Conservation (phyloP, 2,113 vertebrate species). For the Centropus unirufus region DNA sequence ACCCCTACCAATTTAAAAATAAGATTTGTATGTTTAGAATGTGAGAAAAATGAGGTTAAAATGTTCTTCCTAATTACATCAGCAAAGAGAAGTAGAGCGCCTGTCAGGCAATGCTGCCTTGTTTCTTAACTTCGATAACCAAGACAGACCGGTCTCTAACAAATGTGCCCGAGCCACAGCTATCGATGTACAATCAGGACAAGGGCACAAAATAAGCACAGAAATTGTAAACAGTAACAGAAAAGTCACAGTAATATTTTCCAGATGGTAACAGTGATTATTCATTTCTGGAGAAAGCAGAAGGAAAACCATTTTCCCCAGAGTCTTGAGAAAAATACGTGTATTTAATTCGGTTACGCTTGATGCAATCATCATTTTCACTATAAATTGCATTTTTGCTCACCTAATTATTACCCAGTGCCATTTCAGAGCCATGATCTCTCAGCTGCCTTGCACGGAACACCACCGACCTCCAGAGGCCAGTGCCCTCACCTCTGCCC, state of each 20-base stretch:
- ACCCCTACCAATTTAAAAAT: neutral
- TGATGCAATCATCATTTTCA: neutral
- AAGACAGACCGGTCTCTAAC: neutral
- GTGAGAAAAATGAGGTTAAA: neutral
- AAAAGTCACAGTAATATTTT: conserved; percentile 31
- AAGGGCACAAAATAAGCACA: neutral
- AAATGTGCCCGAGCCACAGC: neutral
- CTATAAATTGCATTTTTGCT: neutral
- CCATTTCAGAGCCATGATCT: fast-evolving
- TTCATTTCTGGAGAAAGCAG: conserved; percentile 15
- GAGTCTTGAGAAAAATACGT: neutral
- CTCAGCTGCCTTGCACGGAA: neutral
- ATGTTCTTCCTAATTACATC: neutral
- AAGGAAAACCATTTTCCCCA: conserved; percentile 5
- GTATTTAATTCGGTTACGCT: neutral
- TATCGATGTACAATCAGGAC: neutral
- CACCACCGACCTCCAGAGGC: conserved; percentile 11
- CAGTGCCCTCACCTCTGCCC: neutral
- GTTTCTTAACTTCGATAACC: neutral
- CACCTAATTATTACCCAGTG: neutral
- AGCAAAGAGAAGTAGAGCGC: neutral
- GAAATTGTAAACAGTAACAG: neutral
- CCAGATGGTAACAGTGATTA: neutral
- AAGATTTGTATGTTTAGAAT: neutral
- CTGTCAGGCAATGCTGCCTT: neutral